Percentiles rank a stretch among this genome's conserved stretches.
phyloP scores from a whole-genome alignment of 2,797 vertebrate species.

The Perdix hodgsoniae region DNA sequence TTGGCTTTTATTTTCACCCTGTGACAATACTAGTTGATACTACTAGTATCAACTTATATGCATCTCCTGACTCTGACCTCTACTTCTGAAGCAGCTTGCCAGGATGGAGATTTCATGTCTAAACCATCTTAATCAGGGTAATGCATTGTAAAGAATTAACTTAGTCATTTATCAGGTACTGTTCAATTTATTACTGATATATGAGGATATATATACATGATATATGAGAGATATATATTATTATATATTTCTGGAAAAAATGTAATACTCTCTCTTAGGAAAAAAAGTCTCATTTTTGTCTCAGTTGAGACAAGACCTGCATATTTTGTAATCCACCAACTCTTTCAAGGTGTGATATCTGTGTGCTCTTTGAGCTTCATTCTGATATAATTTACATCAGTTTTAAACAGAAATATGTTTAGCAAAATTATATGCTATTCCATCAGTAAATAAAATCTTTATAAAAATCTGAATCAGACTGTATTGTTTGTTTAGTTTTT shows the following conservation, averaged over 20 bases:
- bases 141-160: constrained; percentile 5
- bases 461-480: background rate
- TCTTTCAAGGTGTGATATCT: background rate
- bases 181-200: background rate
- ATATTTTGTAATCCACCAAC: background rate
- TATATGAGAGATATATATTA: no score
- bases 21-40: background rate
- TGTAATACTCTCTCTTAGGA: background rate
- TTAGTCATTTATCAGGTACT: background rate
- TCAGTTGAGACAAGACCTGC: background rate
- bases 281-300: background rate
- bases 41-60: background rate
- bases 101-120: background rate
- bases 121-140: constrained; percentile 27
- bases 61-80: background rate
- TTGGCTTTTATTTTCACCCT: fast-evolving
- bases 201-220: no score
- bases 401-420: background rate
- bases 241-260: constrained; percentile 10
- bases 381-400: background rate
- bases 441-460: background rate
- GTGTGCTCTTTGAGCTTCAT: background rate
- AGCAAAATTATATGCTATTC: background rate
- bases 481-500: background rate
- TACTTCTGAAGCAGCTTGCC: background rate